Evolutionary conservation across 1,140 invertebrate species (phyloP), one percentile per base, ranked within the genome.

Genomic region (Anoplophora glabripennis): DNA sequence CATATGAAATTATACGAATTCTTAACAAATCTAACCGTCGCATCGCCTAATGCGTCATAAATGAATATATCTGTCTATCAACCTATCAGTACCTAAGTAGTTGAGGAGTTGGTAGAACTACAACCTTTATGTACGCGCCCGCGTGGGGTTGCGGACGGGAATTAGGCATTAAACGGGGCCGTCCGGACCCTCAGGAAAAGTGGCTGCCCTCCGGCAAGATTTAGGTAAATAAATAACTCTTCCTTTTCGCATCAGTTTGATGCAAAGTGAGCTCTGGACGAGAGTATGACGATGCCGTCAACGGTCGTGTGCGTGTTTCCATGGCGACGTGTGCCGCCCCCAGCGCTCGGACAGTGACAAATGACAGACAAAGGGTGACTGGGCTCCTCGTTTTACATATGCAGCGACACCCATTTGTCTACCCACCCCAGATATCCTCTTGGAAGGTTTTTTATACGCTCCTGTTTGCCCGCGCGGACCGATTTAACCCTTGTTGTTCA

Each of bases 321-420:
- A 71, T 69, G 71, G 61, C 61, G 64, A 67, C 71, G 57, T 54
- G 67, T 61, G 70, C 65, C 70, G 66, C 70, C 68, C 66, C 68
- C 64, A 54, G 59, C 52, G 57, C 55, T 55, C 64, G 64, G 70
- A 71, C 70, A 71, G 63, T 72, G 70, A 72, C 70, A 72, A 72
- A 72, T 72, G 70, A 72, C 70, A 67, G 67, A 71, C 69, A 72
- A 72, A 72, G 70, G 69, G 70, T 71, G 70, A 71, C 71, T 66
- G 66, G 65, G 67, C 63, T 64, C 63, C 69, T 70, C 72, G 72
- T 71, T 73, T 73, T 73, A 73, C 72, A 72, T 73, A 73, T 72
- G 72, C 72, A 72, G 70, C 67, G 70, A 73, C 72, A 73, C 72
- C 69, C 72, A 73, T 73, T 72, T 72, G 71, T 72, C 71, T 72